phyloP scores from a whole-genome alignment of 2,888 invertebrate species.

The Macrosoma leucophasiata region DNA sequence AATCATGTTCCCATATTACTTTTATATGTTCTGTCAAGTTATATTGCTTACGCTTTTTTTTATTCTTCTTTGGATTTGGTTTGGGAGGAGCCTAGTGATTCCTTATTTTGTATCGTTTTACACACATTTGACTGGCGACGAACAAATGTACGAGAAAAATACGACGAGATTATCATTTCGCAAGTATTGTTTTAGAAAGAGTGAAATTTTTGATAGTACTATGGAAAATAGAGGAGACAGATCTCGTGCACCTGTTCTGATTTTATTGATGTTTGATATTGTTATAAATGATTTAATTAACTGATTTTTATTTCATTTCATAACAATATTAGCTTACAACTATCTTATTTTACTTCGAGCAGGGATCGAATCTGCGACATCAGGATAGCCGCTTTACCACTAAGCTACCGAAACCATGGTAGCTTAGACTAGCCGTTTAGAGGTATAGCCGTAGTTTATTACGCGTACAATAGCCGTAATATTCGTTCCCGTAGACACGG shows the following conservation, averaged over 20 bases:
- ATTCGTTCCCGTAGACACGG: too few relatives aligned
- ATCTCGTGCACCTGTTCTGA: slow-evolving; percentile 16
- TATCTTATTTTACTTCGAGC: slow-evolving; percentile 1
- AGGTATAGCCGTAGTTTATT: too few relatives aligned
- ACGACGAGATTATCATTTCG: slow-evolving; percentile 39
- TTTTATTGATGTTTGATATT: slow-evolving; percentile 22
- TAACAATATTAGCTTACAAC: too few relatives aligned
- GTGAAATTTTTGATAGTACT: slow-evolving; percentile 51
- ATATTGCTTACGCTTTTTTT: slow-evolving; percentile 43
- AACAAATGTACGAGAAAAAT: slow-evolving; percentile 6
- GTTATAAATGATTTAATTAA: slow-evolving; percentile 13
- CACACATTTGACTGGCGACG: slow-evolving; percentile 25
- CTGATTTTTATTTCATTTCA: slow-evolving; percentile 4
- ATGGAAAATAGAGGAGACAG: slow-evolving; percentile 27
- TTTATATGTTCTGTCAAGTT: slow-evolving; percentile 59
- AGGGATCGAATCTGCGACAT: too few relatives aligned
- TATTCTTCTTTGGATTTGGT: slow-evolving; percentile 39
- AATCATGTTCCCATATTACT: slow-evolving; percentile 58
- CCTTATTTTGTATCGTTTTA: slow-evolving; percentile 43
- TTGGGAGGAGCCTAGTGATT: slow-evolving; percentile 41
- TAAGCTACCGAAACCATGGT: too few relatives aligned
- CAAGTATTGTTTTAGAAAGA: slow-evolving; percentile 59
- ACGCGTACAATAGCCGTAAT: too few relatives aligned
- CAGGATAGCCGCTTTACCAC: too few relatives aligned
- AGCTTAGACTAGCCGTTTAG: too few relatives aligned